A percentile compares a stretch with the other conserved stretches of the same genome.
phyloP scores from a whole-genome alignment of 1,140 invertebrate species.

The Mesaphorura yosii region DNA sequence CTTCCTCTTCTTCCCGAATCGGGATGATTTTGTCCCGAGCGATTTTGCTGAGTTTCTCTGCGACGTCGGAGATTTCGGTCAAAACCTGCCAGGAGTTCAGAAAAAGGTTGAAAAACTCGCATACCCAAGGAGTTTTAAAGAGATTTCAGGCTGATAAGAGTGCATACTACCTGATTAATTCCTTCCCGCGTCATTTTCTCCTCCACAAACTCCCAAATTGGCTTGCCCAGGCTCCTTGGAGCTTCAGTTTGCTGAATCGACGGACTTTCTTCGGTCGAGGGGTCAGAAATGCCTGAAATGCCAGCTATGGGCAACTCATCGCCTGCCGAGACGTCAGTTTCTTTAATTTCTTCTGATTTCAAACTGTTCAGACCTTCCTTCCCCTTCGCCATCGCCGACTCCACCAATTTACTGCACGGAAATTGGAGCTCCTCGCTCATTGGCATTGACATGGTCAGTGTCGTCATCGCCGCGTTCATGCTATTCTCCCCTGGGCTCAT shows the following conservation, averaged over 20 bases:
- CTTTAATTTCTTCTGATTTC: not conserved
- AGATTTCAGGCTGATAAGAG: not conserved
- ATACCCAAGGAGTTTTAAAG: not conserved
- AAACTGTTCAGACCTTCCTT: not conserved
- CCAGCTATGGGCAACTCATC: not conserved
- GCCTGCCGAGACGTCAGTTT: not conserved
- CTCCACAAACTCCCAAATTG: slow-evolving; percentile 25
- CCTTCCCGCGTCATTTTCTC: slow-evolving; percentile 20
- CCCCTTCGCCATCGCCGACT: not conserved
- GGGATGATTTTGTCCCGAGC: slow-evolving; percentile 29
- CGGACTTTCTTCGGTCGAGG: not conserved
- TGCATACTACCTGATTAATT: slow-evolving; percentile 22
- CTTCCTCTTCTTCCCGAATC: slow-evolving; percentile 27
- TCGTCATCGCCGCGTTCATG: too few species aligned
- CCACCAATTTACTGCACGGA: not conserved
- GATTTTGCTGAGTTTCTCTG: slow-evolving; percentile 25
- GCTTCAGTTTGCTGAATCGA: not conserved
- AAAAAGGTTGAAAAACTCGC: not conserved
- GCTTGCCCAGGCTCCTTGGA: not conserved
- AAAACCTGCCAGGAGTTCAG: slow-evolving; percentile 6
- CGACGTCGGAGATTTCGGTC: slow-evolving; percentile 25
- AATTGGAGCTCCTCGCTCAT: not conserved
- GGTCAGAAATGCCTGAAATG: not conserved
- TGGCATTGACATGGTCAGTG: not conserved
- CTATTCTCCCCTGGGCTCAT: too few species aligned